Base-by-base conservation (phyloP, 2,888 invertebrate species). In the Sinodicranocentrus sp. region DNA sequence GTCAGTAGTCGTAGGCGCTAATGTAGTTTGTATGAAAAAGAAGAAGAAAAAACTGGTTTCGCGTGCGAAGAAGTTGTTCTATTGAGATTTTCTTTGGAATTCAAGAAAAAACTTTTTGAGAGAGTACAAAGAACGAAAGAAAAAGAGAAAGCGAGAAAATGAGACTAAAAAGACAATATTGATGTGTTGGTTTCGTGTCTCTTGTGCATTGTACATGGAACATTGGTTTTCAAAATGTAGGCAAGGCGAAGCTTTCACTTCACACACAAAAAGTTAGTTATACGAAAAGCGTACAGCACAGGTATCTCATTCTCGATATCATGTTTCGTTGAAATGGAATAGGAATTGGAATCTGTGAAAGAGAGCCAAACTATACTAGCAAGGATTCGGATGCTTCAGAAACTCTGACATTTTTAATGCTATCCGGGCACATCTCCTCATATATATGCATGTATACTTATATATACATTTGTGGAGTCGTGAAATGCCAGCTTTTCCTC, bases 151-250 rank as follows among this genome's bases (percentile, higher is more conserved):
- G 21, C 48, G 43, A 65, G 61, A 70, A 21, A 73, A 59, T 57
- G 21, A 54, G 54, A 63, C 82, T 82, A 67, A 68, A 67, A 73
- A 82, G 73, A 82, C 82, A 82, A 82, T 82, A 82, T 82, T 82
- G 82, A 82, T 82, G 82, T 73, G 73, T 59, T 68, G 75, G 67
- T 82, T 82, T 82, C 82, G 57, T 82, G 82, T 82, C 82, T 82
- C 82, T 52, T 28, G 73, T 68, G 82, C 67, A 73, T 65, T 72
- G 72, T 57, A 73, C 68, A 54, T 33, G 79, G 70, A 63, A 61
- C 71, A 61, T 78, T 70, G 43, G 28, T 61, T 63, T 70, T 71
- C 21, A 59, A 52, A 71, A 71, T 48, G 48, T 44, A 61, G 70
- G 70, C 44, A 70, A 70, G 23, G 28, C 39, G 13, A 13, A 8